Percentiles rank a stretch among this genome's conserved stretches.
phyloP scores from a whole-genome alignment of 2,113 vertebrate species.

The Carassius auratus region DNA sequence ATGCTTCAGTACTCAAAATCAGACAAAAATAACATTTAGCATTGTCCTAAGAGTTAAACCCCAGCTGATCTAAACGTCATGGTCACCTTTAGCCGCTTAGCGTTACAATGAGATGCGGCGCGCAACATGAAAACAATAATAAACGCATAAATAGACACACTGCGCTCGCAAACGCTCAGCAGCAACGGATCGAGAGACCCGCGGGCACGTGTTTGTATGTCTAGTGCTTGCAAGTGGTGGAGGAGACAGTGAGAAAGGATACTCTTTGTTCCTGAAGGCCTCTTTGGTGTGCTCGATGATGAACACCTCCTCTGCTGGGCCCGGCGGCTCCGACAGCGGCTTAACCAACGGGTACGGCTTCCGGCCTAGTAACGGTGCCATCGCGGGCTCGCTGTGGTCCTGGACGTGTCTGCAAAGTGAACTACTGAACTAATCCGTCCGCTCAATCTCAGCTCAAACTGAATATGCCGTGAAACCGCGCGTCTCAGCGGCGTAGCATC shows the following conservation, averaged over 20 bases:
- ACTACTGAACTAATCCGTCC: not conserved
- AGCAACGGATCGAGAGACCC: not conserved
- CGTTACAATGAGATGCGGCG: constrained; percentile 14
- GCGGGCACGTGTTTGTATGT: not conserved
- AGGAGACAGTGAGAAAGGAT: not conserved
- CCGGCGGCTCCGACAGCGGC: constrained; percentile 82
- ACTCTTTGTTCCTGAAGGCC: constrained; percentile 95
- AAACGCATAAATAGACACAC: not conserved
- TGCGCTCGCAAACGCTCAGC: not conserved
- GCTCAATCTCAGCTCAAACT: constrained; percentile 8
- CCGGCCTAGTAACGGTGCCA: constrained; percentile 95
- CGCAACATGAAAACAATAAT: constrained; percentile 21
- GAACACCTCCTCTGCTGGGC: constrained; percentile 84
- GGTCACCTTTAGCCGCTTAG: constrained; percentile 31
- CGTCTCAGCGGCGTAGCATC: constrained; percentile 58
- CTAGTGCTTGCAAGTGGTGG: too few relatives aligned
- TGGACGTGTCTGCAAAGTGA: not conserved
- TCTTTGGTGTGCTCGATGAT: constrained; percentile 91
- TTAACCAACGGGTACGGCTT: constrained; percentile 92
- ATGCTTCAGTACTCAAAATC: not conserved
- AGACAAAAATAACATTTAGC: not conserved
- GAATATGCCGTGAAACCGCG: constrained; percentile 18
- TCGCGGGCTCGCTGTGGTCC: constrained; percentile 62
- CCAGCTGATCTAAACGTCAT: not conserved
- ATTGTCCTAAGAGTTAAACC: not conserved